Base-by-base conservation (phyloP, 1,140 invertebrate species). In the Orius insidiosus region DNA sequence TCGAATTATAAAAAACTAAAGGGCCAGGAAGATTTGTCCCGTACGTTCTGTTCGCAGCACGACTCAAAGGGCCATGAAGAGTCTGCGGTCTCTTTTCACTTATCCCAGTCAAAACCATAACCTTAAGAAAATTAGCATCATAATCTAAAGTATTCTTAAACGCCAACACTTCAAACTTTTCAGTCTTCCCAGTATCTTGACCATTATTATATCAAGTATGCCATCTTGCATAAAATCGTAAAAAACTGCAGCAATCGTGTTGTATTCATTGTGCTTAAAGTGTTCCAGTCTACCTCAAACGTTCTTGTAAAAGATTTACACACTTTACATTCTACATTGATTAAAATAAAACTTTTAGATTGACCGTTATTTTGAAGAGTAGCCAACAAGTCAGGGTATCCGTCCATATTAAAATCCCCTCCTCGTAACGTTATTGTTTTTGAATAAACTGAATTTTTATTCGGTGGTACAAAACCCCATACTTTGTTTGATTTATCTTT, bases 371-470 rank as follows among this genome's bases (percentile, higher is more conserved):
- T 63, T n/a, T 66, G 63, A 1, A 94, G 56, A 0, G 85, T 85
- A 32, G 81, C 76, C 7, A 96, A 58, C 34, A 96, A 67, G 67
- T 98, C 93, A 6, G 89, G 87, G 67, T 84, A 96, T 0, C 92
- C 92, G 66, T 98, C 92, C 74, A 94, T 79, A 59, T 96, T 92
- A 53, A 85, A 90, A 63, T 98, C 92, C 1, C 88, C 92, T 53
- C 78, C 78, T 39, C 87, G 68, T 34, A 93, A 66, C 2, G 83
- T 85, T 13, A 92, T 83, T 0, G 78, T 75, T 49, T 85, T 72
- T 54, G 85, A 80, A 42, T 68, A 53, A 53, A 34, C 39, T 59
- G 69, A 63, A 43, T 65, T 58, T 19, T 56, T 60, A 10, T 46
- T 55, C n/a, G 70, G 68, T 65, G 50, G 8, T 68, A 67, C 52